Percentiles rank a stretch among this genome's conserved stretches.
These are phyloP conservation scores for Cyprinodon tularosa DNA, from an alignment of 2,113 vertebrate species.

Conservation along the genomic window DNA sequence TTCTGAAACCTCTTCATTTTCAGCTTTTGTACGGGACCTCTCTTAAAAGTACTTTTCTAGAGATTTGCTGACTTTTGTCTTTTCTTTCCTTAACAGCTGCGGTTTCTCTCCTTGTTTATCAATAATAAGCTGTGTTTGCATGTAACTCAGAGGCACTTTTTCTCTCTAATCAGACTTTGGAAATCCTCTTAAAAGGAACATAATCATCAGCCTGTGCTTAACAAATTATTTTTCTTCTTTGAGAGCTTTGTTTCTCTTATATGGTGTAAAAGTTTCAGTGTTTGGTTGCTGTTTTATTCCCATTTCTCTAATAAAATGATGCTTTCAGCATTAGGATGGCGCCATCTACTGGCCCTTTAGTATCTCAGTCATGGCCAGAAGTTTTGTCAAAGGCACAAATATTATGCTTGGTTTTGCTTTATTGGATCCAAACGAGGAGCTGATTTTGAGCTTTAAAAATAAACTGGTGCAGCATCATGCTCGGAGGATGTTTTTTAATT, in stretches of 20 bases:
- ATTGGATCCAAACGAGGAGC: neutral
- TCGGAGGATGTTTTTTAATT: no score
- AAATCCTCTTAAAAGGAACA: slow-evolving; percentile 12
- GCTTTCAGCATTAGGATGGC: slow-evolving; percentile 27
- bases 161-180: slow-evolving; percentile 44
- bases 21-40: neutral
- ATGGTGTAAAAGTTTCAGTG: neutral
- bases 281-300: neutral
- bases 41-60: slow-evolving; percentile 62
- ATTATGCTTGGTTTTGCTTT: neutral
- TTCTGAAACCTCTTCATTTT: slow-evolving; percentile 4
- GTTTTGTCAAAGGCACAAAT: neutral
- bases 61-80: slow-evolving; percentile 47
- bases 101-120: slow-evolving; percentile 17
- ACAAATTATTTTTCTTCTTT: slow-evolving; percentile 18
- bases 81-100: slow-evolving; percentile 45
- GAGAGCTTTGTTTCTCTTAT: neutral
- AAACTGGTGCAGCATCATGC: no score
- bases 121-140: slow-evolving; percentile 79
- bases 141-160: slow-evolving; percentile 73
- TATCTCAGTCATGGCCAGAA: neutral
- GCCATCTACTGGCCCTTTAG: slow-evolving; percentile 61
- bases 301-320: neutral
- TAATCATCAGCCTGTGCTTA: slow-evolving; percentile 21
- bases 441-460: no score